A percentile compares a stretch with the other conserved stretches of the same genome.
phyloP scores from a whole-genome alignment of 2,888 invertebrate genomes.

The Phaonia tiefii region DNA sequence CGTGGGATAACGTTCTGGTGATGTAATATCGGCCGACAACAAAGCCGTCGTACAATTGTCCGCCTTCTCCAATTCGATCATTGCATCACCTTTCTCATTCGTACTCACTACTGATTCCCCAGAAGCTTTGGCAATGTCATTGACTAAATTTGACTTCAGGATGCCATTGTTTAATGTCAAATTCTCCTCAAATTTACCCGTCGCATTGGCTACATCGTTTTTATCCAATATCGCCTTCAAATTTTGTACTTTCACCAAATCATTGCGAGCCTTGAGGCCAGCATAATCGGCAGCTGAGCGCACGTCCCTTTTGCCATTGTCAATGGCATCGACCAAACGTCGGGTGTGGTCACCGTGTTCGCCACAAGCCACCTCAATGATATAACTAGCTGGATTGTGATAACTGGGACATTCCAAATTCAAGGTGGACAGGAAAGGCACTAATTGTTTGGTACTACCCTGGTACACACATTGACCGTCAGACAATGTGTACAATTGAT shows the following conservation, averaged over 20 bases:
- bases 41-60: slow-evolving; percentile 86
- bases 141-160: slow-evolving; percentile 83
- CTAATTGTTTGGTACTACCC: slow-evolving; percentile 91
- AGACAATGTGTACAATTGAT: slow-evolving; percentile 95
- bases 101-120: slow-evolving; percentile 70
- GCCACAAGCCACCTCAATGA: slow-evolving; percentile 97
- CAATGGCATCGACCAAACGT: slow-evolving; percentile 91
- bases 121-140: slow-evolving; percentile 82
- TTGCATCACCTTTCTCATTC: slow-evolving; percentile 78
- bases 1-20: slow-evolving; percentile 90
- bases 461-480: slow-evolving; percentile 98
- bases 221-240: slow-evolving; percentile 81
- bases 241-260: slow-evolving; percentile 82
- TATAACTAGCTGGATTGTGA: slow-evolving; percentile 98
- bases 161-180: slow-evolving; percentile 79
- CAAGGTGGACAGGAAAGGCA: slow-evolving; percentile 90
- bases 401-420: slow-evolving; percentile 96
- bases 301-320: slow-evolving; percentile 91
- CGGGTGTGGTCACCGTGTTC: slow-evolving; percentile 96
- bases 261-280: slow-evolving; percentile 81
- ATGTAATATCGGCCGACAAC: slow-evolving; percentile 84
- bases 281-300: slow-evolving; percentile 87
- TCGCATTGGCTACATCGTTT: slow-evolving; percentile 81
- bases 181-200: slow-evolving; percentile 77
- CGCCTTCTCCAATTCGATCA: slow-evolving; percentile 83